Conservation (phyloP, 2,797 vertebrate genomes). For the Syngnathus rostellatus region DNA sequence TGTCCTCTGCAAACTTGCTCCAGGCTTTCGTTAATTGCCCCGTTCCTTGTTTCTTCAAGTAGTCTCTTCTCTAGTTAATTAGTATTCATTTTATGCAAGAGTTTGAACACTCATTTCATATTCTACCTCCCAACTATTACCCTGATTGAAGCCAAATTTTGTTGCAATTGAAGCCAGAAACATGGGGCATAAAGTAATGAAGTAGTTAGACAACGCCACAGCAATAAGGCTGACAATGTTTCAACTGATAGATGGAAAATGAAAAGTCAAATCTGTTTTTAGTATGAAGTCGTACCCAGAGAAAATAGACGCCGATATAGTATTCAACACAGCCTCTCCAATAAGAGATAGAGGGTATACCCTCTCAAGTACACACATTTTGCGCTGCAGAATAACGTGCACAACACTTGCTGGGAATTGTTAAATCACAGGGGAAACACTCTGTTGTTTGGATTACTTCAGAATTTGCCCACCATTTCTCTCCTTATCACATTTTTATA, state of each 20-base stretch:
- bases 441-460: conserved; percentile 64
- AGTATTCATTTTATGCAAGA: conserved; percentile 59
- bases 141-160: conserved; percentile 34
- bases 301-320: not conserved
- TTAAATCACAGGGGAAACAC: conserved; percentile 54
- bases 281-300: not conserved
- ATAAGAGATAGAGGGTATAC: conserved; percentile 22
- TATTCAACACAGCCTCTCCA: not conserved
- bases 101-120: conserved; percentile 52
- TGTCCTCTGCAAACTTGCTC: conserved; percentile 75
- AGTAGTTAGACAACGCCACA: not conserved
- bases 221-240: not conserved
- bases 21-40: conserved; percentile 77
- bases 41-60: conserved; percentile 56
- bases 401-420: conserved; percentile 53
- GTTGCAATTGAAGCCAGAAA: conserved; percentile 5
- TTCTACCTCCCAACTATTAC: conserved; percentile 26
- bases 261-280: conserved; percentile 76
- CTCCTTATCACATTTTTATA: conserved; percentile 43
- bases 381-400: conserved; percentile 44
- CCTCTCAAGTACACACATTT: conserved; percentile 7
- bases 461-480: conserved; percentile 48
- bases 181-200: not conserved
- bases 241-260: conserved; percentile 68
- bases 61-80: conserved; percentile 58